Percentiles rank a stretch among this genome's conserved stretches.
These are phyloP conservation scores for Fulmarus glacialis DNA, from an alignment of 2,113 vertebrate species.

Conservation along the genomic window DNA sequence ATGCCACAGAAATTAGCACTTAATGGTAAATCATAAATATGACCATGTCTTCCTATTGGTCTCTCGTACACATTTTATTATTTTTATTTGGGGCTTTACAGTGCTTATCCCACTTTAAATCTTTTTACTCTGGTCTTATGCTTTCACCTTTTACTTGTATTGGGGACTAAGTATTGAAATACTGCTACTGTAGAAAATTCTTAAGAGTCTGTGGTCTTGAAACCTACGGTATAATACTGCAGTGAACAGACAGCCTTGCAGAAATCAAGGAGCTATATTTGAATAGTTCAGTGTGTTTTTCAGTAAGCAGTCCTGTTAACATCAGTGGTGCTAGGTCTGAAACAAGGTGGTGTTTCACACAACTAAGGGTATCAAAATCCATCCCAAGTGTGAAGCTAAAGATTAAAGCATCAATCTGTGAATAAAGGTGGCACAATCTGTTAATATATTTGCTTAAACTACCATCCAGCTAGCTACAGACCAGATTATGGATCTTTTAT, in stretches of 20 bases:
- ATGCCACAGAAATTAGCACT: conserved; percentile 10
- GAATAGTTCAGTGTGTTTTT: background rate
- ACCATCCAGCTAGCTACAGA: background rate
- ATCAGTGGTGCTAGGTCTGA: background rate
- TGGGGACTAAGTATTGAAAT: conserved; percentile 66
- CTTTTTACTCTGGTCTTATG: conserved; percentile 42
- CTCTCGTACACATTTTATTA: background rate
- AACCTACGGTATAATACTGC: background rate
- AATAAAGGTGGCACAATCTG: background rate
- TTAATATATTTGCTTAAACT: background rate
- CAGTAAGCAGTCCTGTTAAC: background rate
- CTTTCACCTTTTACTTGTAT: background rate
- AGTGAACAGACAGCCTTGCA: background rate
- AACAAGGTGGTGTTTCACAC: background rate
- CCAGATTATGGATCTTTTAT: background rate
- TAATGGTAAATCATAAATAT: background rate
- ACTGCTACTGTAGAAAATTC: conserved; percentile 59
- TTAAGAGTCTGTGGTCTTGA: background rate
- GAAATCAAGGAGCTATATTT: background rate
- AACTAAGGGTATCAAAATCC: background rate
- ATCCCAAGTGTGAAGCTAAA: background rate
- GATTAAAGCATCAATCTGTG: background rate
- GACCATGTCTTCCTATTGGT: background rate
- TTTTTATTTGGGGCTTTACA: conserved; percentile 22
- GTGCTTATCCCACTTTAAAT: conserved; percentile 14